phyloP scores from a whole-genome alignment of 2,797 vertebrate genomes.

The Eleutherodactylus coqui region DNA sequence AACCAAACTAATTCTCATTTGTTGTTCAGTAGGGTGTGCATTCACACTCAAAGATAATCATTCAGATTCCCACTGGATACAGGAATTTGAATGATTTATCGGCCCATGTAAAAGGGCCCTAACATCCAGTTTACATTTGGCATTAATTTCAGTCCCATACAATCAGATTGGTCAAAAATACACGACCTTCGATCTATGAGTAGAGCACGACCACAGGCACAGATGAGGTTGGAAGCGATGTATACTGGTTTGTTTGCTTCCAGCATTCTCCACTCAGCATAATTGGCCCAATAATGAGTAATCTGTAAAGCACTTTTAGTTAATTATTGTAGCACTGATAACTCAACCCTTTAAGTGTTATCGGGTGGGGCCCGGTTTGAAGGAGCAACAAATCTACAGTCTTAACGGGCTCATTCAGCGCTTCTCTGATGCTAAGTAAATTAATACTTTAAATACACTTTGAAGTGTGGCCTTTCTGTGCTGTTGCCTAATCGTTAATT shows the following conservation, averaged over 20 bases:
- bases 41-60: too few species aligned
- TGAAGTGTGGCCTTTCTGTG: conserved; percentile 53
- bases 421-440: conserved; percentile 52
- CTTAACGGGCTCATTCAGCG: conserved; percentile 42
- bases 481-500: conserved; percentile 60
- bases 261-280: not conserved
- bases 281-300: conserved; percentile 47
- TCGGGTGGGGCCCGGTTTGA: conserved; percentile 41
- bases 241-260: conserved; percentile 37
- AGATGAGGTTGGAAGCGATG: not conserved
- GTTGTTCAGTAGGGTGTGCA: too few species aligned
- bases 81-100: too few species aligned
- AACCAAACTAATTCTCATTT: too few species aligned
- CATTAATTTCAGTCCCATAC: not conserved
- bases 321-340: conserved; percentile 51
- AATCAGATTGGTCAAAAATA: not conserved
- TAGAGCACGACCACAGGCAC: not conserved
- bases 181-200: not conserved
- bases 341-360: conserved; percentile 49
- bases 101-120: too few species aligned
- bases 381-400: conserved; percentile 37
- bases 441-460: conserved; percentile 58
- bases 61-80: too few species aligned
- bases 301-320: conserved; percentile 29
- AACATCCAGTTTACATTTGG: not conserved